Percentiles rank a stretch among this genome's conserved stretches.
phyloP scores from a whole-genome alignment of 1,140 invertebrate species.

The Linepithema humile region DNA sequence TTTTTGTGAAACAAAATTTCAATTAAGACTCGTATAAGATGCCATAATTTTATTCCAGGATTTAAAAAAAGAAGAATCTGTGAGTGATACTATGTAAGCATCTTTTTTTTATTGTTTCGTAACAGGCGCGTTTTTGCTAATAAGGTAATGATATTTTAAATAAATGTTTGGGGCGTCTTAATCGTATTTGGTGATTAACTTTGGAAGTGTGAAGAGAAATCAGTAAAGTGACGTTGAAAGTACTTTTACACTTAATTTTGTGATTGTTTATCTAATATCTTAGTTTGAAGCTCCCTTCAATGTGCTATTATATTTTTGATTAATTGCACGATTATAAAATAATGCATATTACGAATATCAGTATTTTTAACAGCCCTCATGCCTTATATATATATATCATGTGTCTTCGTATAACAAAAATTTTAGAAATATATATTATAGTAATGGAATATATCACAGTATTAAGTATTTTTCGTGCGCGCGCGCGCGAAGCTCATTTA shows the following conservation, averaged over 20 bases:
- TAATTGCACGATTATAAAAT: not conserved
- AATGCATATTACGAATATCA: not conserved
- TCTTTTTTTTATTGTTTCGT: slow-evolving; percentile 48
- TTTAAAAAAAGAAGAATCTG: slow-evolving; percentile 63
- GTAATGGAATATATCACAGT: not conserved
- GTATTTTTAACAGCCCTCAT: slow-evolving; percentile 15
- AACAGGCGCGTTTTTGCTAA: slow-evolving; percentile 49
- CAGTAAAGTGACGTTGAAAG: not conserved
- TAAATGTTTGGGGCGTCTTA: not conserved
- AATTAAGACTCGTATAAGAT: not conserved
- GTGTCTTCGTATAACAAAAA: not conserved
- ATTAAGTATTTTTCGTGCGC: not conserved
- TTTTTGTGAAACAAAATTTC: not conserved
- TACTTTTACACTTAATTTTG: not conserved
- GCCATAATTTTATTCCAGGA: slow-evolving; percentile 75
- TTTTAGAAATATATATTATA: not conserved
- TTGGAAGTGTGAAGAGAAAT: not conserved
- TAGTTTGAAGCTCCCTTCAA: not conserved
- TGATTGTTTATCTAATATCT: not conserved
- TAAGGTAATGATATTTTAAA: slow-evolving; percentile 63
- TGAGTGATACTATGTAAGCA: slow-evolving; percentile 72
- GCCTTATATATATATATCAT: slow-evolving; percentile 17
- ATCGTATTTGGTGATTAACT: slow-evolving; percentile 5
- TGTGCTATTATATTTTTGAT: not conserved
- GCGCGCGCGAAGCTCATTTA: not conserved